Conservation (phyloP, 2,113 vertebrate species). For the western clawed frog (Xenopus tropicalis) region DNA sequence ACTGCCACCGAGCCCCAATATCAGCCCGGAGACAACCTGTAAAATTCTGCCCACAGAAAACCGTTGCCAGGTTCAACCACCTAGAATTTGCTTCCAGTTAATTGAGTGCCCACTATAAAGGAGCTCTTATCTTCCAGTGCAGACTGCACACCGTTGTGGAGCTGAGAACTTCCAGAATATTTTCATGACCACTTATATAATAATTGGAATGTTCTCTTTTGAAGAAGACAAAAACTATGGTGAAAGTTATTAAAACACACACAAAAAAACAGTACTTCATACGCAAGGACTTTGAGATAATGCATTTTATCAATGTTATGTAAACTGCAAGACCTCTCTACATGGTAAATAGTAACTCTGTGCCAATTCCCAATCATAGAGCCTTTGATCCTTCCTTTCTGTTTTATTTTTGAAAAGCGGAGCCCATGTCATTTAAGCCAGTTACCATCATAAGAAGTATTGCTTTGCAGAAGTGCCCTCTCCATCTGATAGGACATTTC, state of each 20-base stretch:
- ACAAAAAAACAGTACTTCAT: constrained; percentile 64
- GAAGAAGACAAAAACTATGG: constrained; percentile 50
- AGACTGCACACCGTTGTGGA: constrained; percentile 63
- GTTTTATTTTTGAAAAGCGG: too few species aligned
- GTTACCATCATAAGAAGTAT: constrained; percentile 68
- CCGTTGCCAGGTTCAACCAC: constrained; percentile 51
- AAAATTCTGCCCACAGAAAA: constrained; percentile 54
- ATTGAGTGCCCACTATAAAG: constrained; percentile 56
- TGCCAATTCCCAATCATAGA: constrained; percentile 86
- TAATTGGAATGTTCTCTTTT: constrained; percentile 66
- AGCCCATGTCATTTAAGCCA: too few species aligned
- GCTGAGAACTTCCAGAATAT: constrained; percentile 66
- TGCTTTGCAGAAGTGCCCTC: constrained; percentile 81
- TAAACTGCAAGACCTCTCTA: constrained; percentile 82
- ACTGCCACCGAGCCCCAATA: constrained; percentile 98
- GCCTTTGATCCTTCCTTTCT: constrained; percentile 72
- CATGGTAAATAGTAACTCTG: constrained; percentile 87
- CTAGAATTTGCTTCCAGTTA: constrained; percentile 58
- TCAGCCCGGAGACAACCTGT: constrained; percentile 97
- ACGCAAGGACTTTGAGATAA: constrained; percentile 67
- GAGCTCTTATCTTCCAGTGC: constrained; percentile 59
- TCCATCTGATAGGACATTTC: constrained; percentile 69
- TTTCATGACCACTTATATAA: constrained; percentile 67
- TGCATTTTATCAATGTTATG: constrained; percentile 73
- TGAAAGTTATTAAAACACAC: constrained; percentile 37